Base-by-base conservation (phyloP, 1,140 invertebrate species). In the Euglossa dilemma region DNA sequence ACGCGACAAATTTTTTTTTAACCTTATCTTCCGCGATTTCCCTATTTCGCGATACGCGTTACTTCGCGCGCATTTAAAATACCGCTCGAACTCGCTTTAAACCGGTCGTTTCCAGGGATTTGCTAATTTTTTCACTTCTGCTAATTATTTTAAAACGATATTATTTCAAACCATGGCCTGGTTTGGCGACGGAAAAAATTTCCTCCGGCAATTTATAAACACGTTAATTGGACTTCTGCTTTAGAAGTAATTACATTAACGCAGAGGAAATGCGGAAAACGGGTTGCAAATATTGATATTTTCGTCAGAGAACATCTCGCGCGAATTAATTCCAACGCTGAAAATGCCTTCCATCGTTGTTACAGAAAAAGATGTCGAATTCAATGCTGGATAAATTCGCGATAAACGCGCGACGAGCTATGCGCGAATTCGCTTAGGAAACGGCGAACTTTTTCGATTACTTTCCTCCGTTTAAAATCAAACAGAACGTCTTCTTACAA, bases 51-150 rank as follows among this genome's bases (percentile, higher is more conserved):
- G 25, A 25, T 23, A 23, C n/a, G 20, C 25, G n/a, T 61, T 61
- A 8, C 50, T 16, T 2, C 9, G 23, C 2, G 6, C 6, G 4
- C 0, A 25, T 45, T 6, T 0, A 2, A n/a, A 23, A 45, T 12
- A 64, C 16, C 20, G 23, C 18, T 43, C 14, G 1, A 63, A 43
- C 11, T n/a, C 45, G n/a, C 45, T 45, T 45, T n/a, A 12, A 11
- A 23, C 14, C n/a, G 23, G 23, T 45, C 12, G 7, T 45, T 66
- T 6, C 20, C 20, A 14, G 64, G 20, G 0, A 36, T 36, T 36
- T 36, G 36, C 36, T 36, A 36, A 36, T 36, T 36, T 36, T 36
- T 36, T 23, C 16, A 8, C 0, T 4, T 69, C 25, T 5, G 20
- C 36, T 11, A 66, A 45, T n/a, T 66, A 66, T 66, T 23, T 66